A percentile compares a stretch with the other conserved stretches of the same genome.
Conservation (phyloP, 2,797 vertebrate species). For the Orientallactaga sibirica region DNA sequence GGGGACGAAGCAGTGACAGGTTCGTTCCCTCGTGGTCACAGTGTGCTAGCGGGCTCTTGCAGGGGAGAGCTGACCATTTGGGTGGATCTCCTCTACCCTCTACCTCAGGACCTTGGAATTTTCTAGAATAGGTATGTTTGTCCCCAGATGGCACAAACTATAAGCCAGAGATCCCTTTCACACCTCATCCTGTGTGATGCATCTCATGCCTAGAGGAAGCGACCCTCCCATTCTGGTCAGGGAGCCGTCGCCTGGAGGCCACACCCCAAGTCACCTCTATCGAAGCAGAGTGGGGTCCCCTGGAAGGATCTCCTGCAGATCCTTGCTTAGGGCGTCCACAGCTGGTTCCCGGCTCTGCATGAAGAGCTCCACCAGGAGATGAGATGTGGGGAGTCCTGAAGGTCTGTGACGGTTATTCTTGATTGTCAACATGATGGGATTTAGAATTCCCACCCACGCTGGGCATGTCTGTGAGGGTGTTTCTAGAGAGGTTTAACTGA, state of each 20-base stretch:
- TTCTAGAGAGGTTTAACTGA: neutral
- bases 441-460: neutral
- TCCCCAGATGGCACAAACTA: neutral
- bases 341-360: neutral
- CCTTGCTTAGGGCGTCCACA: neutral
- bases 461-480: neutral
- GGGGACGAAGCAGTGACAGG: neutral
- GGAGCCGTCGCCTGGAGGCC: neutral
- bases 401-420: neutral
- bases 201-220: neutral
- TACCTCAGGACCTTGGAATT: neutral
- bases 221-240: neutral
- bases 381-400: neutral
- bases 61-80: neutral
- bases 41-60: neutral
- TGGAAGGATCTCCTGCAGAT: rapidly evolving
- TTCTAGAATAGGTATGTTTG: neutral
- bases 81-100: neutral
- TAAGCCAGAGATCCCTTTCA: too few species aligned
- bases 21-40: neutral
- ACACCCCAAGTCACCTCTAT: neutral
- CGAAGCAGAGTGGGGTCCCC: too few species aligned
- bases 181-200: too few species aligned
- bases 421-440: neutral
- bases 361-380: neutral